Percentiles rank a stretch among this genome's conserved stretches.
phyloP scores from a whole-genome alignment of 1,140 invertebrate species.

The Drosophila athabasca region DNA sequence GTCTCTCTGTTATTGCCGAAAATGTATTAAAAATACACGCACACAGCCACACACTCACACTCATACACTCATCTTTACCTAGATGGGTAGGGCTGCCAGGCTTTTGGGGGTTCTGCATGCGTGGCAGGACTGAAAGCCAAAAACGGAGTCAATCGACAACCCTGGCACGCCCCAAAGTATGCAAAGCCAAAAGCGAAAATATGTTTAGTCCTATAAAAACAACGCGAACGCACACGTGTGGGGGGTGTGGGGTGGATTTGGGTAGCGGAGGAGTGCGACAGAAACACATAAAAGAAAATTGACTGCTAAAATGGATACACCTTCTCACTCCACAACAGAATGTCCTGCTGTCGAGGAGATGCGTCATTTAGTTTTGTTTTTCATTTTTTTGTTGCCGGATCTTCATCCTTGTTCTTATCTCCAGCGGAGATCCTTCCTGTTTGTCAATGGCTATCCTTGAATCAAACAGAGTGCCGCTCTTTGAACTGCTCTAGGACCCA shows the following conservation, averaged over 20 bases:
- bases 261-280: slow-evolving; percentile 19
- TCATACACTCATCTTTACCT: slow-evolving; percentile 15
- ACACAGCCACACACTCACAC: slow-evolving; percentile 14
- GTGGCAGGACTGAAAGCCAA: not conserved
- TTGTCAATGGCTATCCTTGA: not conserved
- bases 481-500: not conserved
- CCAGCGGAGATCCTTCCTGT: too few species aligned
- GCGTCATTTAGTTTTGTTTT: slow-evolving; percentile 37
- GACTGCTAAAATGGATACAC: slow-evolving; percentile 66
- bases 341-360: slow-evolving; percentile 16
- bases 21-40: slow-evolving; percentile 71
- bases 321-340: slow-evolving; percentile 7
- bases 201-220: slow-evolving; percentile 62
- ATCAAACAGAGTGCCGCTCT: not conserved
- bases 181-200: slow-evolving; percentile 55
- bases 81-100: slow-evolving; percentile 21
- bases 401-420: slow-evolving; percentile 5
- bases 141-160: slow-evolving; percentile 15
- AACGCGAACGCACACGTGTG: slow-evolving; percentile 8
- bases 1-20: slow-evolving; percentile 47
- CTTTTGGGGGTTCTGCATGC: not conserved
- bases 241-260: not conserved
- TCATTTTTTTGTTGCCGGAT: slow-evolving; percentile 32
- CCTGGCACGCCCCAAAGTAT: slow-evolving; percentile 31
- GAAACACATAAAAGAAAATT: slow-evolving; percentile 75